Percentiles rank a stretch among this genome's conserved stretches.
Evolutionary conservation across 2,888 invertebrate genomes (phyloP).

Genomic region (Meiosimyza platycephala): DNA sequence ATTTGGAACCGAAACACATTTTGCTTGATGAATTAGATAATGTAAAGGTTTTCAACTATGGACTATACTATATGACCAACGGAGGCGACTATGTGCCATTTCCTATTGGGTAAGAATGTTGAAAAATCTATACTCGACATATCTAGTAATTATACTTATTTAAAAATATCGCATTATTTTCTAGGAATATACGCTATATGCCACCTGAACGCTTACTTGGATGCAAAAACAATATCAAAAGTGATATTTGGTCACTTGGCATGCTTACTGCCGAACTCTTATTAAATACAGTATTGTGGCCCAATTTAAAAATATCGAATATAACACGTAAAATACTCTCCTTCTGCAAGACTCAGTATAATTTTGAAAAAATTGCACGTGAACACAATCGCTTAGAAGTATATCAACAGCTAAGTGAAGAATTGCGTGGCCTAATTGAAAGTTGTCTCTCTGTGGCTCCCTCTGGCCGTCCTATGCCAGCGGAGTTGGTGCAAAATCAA

Average conservation of each 20-base stretch:
- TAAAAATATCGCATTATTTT: constrained; percentile 23
- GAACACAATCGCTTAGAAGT: constrained; percentile 76
- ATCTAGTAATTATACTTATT: constrained; percentile 28
- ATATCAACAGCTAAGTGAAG: constrained; percentile 52
- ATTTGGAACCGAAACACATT: constrained; percentile 85
- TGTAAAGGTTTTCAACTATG: constrained; percentile 92
- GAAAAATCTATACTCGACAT: neutral
- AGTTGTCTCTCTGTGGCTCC: constrained; percentile 79
- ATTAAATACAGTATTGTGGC: constrained; percentile 78
- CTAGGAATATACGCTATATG: constrained; percentile 81
- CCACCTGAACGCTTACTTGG: constrained; percentile 85
- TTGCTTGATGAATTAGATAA: constrained; percentile 77
- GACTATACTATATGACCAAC: constrained; percentile 92
- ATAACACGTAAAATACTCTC: constrained; percentile 81
- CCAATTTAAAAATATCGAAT: constrained; percentile 77
- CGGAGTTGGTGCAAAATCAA: constrained; percentile 71
- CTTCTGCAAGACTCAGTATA: constrained; percentile 56
- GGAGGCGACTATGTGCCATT: constrained; percentile 88
- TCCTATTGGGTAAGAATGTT: constrained; percentile 78
- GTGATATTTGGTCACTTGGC: constrained; percentile 96
- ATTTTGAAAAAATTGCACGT: constrained; percentile 80
- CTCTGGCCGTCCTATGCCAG: constrained; percentile 72
- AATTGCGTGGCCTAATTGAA: constrained; percentile 72
- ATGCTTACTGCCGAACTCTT: constrained; percentile 86
- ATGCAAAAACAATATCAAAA: constrained; percentile 76